Conservation (phyloP, 1,140 invertebrate genomes). For the Thrips palmi region DNA sequence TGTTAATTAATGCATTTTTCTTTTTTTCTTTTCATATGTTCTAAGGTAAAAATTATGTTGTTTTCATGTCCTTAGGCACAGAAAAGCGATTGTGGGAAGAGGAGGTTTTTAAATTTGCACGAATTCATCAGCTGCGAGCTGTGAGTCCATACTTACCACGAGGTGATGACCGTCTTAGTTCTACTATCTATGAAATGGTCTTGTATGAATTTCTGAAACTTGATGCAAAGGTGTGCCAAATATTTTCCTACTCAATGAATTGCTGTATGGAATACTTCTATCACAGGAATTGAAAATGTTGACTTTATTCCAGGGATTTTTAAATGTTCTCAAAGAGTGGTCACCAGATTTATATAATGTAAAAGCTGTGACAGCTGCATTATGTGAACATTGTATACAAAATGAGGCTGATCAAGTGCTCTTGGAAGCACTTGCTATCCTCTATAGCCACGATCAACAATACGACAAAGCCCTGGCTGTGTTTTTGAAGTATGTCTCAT, state of each 20-base stretch:
- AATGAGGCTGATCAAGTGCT: constrained; percentile 46
- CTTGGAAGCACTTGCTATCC: constrained; percentile 72
- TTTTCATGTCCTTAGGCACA: no score
- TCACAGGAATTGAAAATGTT: not conserved
- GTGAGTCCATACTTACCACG: constrained; percentile 68
- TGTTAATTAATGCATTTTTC: not conserved
- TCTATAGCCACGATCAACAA: constrained; percentile 78
- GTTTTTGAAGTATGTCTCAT: constrained; percentile 56
- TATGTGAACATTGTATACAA: constrained; percentile 50
- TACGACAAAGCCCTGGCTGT: constrained; percentile 86
- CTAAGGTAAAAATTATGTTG: no score
- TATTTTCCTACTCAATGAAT: not conserved
- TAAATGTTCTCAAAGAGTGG: constrained; percentile 80
- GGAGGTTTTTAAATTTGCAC: constrained; percentile 79
- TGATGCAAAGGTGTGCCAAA: constrained; percentile 40
- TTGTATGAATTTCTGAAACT: constrained; percentile 82
- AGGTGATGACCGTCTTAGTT: constrained; percentile 47
- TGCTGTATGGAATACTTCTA: not conserved
- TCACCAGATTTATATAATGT: constrained; percentile 70
- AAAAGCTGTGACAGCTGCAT: constrained; percentile 64
- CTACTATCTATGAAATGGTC: constrained; percentile 88
- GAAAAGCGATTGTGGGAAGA: constrained; percentile 87
- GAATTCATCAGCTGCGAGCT: constrained; percentile 55
- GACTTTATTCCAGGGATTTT: constrained; percentile 43
- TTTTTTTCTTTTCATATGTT: constrained; percentile 9